Evolutionary conservation across 2,797 vertebrate species (phyloP).

Genomic region (Sarcoramphus papa): DNA sequence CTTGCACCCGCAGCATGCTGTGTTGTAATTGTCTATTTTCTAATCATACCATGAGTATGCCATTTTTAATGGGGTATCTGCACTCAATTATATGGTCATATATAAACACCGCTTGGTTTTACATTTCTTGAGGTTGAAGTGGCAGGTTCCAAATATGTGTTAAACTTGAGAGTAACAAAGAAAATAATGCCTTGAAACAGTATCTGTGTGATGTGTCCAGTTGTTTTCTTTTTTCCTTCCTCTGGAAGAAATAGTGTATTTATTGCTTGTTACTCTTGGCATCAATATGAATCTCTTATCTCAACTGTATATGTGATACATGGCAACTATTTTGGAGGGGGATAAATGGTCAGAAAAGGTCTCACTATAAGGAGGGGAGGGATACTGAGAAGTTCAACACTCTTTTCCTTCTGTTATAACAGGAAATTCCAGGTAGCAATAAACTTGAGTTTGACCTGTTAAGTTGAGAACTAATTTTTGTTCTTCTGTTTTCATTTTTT

Average conservation of each 20-base stretch:
- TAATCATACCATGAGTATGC: not conserved
- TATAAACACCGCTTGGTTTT: not conserved
- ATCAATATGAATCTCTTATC: not conserved
- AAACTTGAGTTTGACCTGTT: not conserved
- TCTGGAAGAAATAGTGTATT: not conserved
- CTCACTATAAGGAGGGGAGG: not conserved
- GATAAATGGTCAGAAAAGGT: not conserved
- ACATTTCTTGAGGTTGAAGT: not conserved
- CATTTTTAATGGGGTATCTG: not conserved
- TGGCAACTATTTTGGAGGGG: not conserved
- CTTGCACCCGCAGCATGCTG: not conserved
- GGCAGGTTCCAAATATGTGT: not conserved
- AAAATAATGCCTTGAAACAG: not conserved
- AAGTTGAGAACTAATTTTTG: not conserved
- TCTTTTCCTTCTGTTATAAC: not conserved
- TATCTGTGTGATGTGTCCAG: not conserved
- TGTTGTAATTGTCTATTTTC: not conserved
- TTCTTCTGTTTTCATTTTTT: not conserved
- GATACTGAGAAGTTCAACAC: not conserved
- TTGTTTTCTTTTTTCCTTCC: not conserved
- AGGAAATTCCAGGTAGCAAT: not conserved
- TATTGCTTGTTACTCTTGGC: not conserved
- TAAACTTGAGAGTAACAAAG: not conserved
- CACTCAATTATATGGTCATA: not conserved
- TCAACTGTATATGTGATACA: not conserved